phyloP scores from a whole-genome alignment of 2,113 vertebrate genomes.

The Meleagris gallopavo region DNA sequence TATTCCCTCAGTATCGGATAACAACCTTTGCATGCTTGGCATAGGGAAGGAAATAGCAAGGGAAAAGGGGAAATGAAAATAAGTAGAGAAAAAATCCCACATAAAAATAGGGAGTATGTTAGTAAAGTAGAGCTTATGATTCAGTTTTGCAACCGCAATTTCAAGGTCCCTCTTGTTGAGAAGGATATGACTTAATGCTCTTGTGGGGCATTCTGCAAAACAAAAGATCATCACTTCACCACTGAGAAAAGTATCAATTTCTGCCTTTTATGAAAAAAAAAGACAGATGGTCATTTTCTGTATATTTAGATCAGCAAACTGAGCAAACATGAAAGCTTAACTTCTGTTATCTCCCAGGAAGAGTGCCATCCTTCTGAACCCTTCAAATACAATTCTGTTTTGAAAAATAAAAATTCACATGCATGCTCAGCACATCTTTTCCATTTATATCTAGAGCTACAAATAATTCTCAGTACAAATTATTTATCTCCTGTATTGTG shows the following conservation, averaged over 20 bases:
- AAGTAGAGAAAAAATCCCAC: constrained; percentile 25
- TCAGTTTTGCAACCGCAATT: constrained; percentile 43
- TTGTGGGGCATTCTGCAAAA: constrained; percentile 17
- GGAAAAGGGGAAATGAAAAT: constrained; percentile 64
- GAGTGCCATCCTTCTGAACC: background rate
- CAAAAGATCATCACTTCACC: background rate
- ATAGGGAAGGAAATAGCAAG: constrained; percentile 45
- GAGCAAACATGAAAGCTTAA: background rate
- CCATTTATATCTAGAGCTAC: background rate
- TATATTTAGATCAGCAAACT: background rate
- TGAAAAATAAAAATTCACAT: background rate
- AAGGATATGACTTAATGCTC: constrained; percentile 69
- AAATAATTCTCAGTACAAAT: background rate
- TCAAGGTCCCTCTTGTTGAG: background rate
- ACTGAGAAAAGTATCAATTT: constrained; percentile 47
- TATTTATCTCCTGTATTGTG: background rate
- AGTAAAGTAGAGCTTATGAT: constrained; percentile 33
- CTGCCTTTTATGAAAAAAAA: constrained; percentile 57
- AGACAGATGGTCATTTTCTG: constrained; percentile 29
- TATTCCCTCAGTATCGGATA: background rate
- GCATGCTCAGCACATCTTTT: background rate
- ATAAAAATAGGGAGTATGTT: constrained; percentile 26
- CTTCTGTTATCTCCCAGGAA: background rate
- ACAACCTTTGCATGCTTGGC: background rate
- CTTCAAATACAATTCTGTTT: background rate